These are phyloP conservation scores for Spondyliosoma cantharus DNA, from an alignment of 2,797 vertebrate genomes.

Conservation along the genomic window DNA sequence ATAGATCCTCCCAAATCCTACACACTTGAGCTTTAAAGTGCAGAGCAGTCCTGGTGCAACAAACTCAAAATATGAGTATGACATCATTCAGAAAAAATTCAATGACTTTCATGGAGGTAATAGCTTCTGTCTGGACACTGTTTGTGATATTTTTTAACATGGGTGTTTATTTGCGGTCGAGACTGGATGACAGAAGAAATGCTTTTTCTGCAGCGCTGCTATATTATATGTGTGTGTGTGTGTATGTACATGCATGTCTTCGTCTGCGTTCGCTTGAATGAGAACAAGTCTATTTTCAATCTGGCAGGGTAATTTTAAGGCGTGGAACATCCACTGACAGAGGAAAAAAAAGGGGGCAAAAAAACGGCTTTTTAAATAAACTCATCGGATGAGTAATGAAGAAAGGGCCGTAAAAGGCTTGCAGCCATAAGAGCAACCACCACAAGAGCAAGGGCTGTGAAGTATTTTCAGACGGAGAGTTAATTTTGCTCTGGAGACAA, in stretches of 20 bases:
- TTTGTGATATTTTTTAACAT: slow-evolving; percentile 20
- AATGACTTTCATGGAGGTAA: background rate
- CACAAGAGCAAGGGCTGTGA: slow-evolving; percentile 39
- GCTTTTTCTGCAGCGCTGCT: slow-evolving; percentile 33
- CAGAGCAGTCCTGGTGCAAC: background rate
- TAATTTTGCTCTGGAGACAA: slow-evolving; percentile 57
- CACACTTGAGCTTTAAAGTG: background rate
- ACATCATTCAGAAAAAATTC: slow-evolving; percentile 11
- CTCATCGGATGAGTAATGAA: slow-evolving; percentile 61
- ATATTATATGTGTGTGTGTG: slow-evolving; percentile 15
- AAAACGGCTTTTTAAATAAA: slow-evolving; percentile 52
- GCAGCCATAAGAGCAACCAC: slow-evolving; percentile 37
- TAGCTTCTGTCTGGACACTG: slow-evolving; percentile 15
- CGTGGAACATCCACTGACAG: slow-evolving; percentile 39
- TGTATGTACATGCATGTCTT: slow-evolving; percentile 31
- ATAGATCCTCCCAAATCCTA: too few relatives aligned
- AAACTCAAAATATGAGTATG: background rate
- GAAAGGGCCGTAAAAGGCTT: slow-evolving; percentile 48
- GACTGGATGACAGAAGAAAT: background rate
- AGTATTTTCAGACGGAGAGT: slow-evolving; percentile 57
- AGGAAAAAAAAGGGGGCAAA: slow-evolving; percentile 50
- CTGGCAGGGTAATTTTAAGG: slow-evolving; percentile 47
- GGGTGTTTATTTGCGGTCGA: slow-evolving; percentile 20
- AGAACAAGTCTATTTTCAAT: slow-evolving; percentile 57
- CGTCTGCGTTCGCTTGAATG: slow-evolving; percentile 9